Base-by-base conservation (phyloP, 2,797 vertebrate genomes). In the Sparidentex hasta region DNA sequence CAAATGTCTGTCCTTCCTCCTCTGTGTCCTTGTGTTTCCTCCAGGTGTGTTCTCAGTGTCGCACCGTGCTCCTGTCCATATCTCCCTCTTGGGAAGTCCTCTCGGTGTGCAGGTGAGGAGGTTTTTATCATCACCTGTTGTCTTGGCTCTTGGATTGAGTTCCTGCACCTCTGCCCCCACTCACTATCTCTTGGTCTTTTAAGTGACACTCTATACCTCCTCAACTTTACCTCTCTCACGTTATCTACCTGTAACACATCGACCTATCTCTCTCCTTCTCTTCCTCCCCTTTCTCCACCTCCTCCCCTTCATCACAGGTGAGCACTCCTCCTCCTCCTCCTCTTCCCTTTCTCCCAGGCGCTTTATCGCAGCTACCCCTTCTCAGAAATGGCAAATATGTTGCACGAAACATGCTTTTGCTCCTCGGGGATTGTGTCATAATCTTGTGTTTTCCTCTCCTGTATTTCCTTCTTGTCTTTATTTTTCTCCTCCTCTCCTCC, bases 131-230 rank as follows among this genome's bases (percentile, higher is more conserved):
- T 82, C 87, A 72, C 78, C 86, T 57, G 71, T 52, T 57, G 86
- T 87, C 83, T 81, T 81, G 62, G 54, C 78, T 74, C 51, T 50
- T 33, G 91, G 90, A 89, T 94, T 86, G 87, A 85, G 80, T 92
- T 95, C 86, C 93, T 88, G 76, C 77, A 46, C 83, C 85, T 85
- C 88, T 87, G 80, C 83, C 92, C 92, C 76, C 61, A 2, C 84
- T 84, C 43, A 50, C 76, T 89, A 77, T 88, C 89, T 87, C 88
- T 69, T 56, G 57, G 77, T 89, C 80, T 88, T 88, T 92, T 83
- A 86, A 84, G 85, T 92, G 95, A 95, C 90, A 95, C 86, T 66
- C 84, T 91, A 94, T 90, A 92, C 91, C 87, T 87, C 87, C 82
- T 87, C 77, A 85, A 81, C 89, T 82, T 90, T 75, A 90, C 86